A percentile compares a stretch with the other conserved stretches of the same genome.
Conservation (phyloP, 2,113 vertebrate genomes). For the Labeo catla region DNA sequence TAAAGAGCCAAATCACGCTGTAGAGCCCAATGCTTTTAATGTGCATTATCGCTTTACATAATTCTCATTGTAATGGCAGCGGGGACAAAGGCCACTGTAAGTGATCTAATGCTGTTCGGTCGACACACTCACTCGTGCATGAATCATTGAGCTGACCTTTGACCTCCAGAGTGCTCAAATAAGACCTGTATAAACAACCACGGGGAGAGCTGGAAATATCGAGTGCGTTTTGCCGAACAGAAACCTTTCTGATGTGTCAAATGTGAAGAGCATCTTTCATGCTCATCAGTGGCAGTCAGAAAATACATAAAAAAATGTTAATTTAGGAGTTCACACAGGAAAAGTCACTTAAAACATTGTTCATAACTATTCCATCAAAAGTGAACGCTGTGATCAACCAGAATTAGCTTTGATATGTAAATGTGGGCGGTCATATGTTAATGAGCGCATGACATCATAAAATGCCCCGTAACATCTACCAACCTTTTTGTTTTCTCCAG, state of each 20-base stretch:
- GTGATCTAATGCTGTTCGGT: slow-evolving; percentile 46
- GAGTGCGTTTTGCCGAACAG: not conserved
- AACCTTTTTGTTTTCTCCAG: not conserved
- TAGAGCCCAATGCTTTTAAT: slow-evolving; percentile 25
- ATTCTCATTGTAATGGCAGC: slow-evolving; percentile 38
- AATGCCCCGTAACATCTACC: not conserved
- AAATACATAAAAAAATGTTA: not conserved
- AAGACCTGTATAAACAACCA: slow-evolving; percentile 33
- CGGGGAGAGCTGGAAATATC: slow-evolving; percentile 3
- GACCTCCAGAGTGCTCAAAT: slow-evolving; percentile 46
- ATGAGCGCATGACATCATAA: not conserved
- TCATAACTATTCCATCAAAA: too few relatives aligned
- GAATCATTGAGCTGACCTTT: slow-evolving; percentile 14
- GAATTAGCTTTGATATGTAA: too few relatives aligned
- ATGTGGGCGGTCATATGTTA: too few relatives aligned
- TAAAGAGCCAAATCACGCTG: not conserved
- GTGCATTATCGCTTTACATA: slow-evolving; percentile 50
- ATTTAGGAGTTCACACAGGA: not conserved
- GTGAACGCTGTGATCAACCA: too few relatives aligned
- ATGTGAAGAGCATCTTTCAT: not conserved
- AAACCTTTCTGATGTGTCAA: not conserved
- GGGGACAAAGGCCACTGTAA: slow-evolving; percentile 57
- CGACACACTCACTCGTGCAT: slow-evolving; percentile 30
- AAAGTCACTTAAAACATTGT: not conserved
- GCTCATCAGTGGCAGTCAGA: not conserved